These are phyloP conservation scores for Unio pictorum DNA, from an alignment of 2,888 invertebrate genomes.

Conservation along the genomic window DNA sequence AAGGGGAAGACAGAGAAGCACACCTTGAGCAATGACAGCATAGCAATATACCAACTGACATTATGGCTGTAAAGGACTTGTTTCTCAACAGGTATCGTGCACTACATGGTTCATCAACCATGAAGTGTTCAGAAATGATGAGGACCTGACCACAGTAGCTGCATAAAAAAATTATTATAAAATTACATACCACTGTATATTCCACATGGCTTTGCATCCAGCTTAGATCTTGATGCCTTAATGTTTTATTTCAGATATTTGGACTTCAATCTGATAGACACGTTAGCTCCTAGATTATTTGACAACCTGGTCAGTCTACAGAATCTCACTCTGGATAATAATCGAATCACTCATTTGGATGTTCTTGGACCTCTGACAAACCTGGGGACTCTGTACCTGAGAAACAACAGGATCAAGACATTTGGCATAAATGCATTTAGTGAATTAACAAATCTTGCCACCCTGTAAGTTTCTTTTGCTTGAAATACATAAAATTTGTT, in stretches of 20 bases:
- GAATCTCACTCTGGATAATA: slow-evolving; percentile 10
- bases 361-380: slow-evolving; percentile 28
- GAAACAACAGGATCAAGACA: slow-evolving; percentile 37
- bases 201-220: no score
- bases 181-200: background rate
- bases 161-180: no score
- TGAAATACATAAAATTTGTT: no score
- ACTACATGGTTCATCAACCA: no score
- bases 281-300: slow-evolving; percentile 12
- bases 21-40: no score
- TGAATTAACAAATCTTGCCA: slow-evolving; percentile 10
- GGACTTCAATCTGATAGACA: slow-evolving; percentile 13
- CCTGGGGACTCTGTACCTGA: slow-evolving; percentile 28
- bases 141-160: no score
- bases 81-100: no score
- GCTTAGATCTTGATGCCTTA: background rate
- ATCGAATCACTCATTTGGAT: slow-evolving; percentile 35
- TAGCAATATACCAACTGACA: no score
- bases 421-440: slow-evolving; percentile 43
- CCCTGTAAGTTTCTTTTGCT: background rate
- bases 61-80: no score
- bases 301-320: slow-evolving; percentile 11
- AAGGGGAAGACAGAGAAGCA: no score
- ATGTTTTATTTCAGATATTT: slow-evolving; percentile 18
- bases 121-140: no score